Percentiles rank a stretch among this genome's conserved stretches.
Conservation (phyloP, 2,888 invertebrate species). For the Hedya salicella region DNA sequence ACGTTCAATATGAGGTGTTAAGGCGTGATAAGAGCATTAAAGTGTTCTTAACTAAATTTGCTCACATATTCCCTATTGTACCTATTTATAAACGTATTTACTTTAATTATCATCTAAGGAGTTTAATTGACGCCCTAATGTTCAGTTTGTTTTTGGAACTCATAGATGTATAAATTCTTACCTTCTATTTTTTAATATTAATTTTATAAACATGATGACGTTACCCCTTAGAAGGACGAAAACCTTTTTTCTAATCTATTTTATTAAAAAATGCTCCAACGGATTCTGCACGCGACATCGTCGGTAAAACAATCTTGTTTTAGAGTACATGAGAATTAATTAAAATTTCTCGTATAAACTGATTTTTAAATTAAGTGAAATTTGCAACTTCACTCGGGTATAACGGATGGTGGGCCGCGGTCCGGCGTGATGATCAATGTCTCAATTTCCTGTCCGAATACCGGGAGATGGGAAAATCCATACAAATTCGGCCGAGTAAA, state of each 20-base stretch:
- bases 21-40: slow-evolving; percentile 7
- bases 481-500: slow-evolving; percentile 20
- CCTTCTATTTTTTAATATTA: no score
- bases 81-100: not conserved
- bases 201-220: not conserved
- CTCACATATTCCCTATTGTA: not conserved
- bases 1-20: slow-evolving; percentile 8
- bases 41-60: slow-evolving; percentile 7
- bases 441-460: slow-evolving; percentile 34
- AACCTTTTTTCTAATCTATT: not conserved
- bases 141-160: no score
- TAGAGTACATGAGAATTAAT: slow-evolving; percentile 6
- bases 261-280: not conserved
- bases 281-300: no score
- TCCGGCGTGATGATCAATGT: slow-evolving; percentile 27
- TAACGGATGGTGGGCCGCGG: slow-evolving; percentile 16
- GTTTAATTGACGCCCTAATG: no score
- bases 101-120: not conserved
- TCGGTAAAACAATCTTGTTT: not conserved
- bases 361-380: slow-evolving; percentile 22
- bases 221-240: not conserved
- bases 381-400: slow-evolving; percentile 8
- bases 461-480: slow-evolving; percentile 17
- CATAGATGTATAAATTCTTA: no score
- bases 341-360: slow-evolving; percentile 6